Base-by-base conservation (phyloP, 2,113 vertebrate species). In the Platysteira castanea region DNA sequence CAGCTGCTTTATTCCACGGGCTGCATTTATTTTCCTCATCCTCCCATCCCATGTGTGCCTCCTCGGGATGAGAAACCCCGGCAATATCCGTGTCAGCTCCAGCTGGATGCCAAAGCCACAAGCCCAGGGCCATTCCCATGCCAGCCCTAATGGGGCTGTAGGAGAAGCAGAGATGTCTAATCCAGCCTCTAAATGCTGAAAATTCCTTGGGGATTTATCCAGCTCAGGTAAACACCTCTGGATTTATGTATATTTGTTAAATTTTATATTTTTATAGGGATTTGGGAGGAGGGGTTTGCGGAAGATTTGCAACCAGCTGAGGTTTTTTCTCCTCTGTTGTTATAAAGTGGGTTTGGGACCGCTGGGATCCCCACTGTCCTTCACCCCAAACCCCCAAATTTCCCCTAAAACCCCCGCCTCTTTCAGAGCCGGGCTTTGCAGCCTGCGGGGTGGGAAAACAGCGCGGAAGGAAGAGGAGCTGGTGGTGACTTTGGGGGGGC, bases 191-290 rank as follows among this genome's bases (percentile, higher is more conserved):
- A 2, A 26, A 7, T 21, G 28, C 67, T 53, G 53, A 13, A 49
- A 75, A 84, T 15, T 13, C 28, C 21, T 5, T 2, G 6, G 46
- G 64, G 41, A 39, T 69, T 74, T 44, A 44, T 30, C 79, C 16
- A 57, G 16, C 33, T 84, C 86, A 84, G 89, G 96, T 97, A 96
- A 95, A 94, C 13, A 16, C 24, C 11, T 73, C 31, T 26, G 27
- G 47, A 5, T 42, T 63, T 50, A 3, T 39, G 2, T 14, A 1
- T 26, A 24, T 13, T 28, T 44, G 2, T 16, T 8, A 18, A 26
- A 41, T 59, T 54, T 0, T 68, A 0, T 35, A 3, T 13, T 35
- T 65, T 65, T 16, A 4, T 12, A 11, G 24, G 11, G 31, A 15
- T 64, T 39, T 20, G 21, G 41, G 64, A 35, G 24, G 57, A 20